phyloP scores from a whole-genome alignment of 2,113 vertebrate species.

The Helogale parvula region DNA sequence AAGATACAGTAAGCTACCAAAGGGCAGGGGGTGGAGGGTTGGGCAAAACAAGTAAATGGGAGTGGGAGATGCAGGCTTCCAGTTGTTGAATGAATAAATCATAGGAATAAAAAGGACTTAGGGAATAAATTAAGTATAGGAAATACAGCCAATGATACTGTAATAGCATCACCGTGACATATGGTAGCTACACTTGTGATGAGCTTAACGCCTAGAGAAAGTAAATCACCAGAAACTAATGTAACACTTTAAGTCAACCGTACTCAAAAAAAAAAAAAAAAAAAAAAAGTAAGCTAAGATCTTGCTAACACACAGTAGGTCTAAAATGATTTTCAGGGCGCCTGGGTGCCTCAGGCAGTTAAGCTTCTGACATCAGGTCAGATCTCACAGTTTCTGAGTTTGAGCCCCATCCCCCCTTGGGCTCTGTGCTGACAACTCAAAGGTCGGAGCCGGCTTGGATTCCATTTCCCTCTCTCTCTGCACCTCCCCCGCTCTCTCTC shows the following conservation, averaged over 20 bases:
- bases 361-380: too few relatives aligned
- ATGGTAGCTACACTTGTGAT: background rate
- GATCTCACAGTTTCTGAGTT: too few relatives aligned
- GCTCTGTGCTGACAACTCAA: too few relatives aligned
- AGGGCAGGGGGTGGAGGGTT: background rate
- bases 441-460: too few relatives aligned
- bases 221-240: background rate
- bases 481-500: too few relatives aligned
- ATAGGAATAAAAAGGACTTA: background rate
- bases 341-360: too few relatives aligned
- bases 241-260: background rate
- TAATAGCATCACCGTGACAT: background rate
- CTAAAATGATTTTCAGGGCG: background rate
- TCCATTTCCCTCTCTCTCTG: too few relatives aligned
- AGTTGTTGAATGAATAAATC: background rate
- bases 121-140: background rate
- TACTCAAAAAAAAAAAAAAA: background rate
- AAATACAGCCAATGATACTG: background rate
- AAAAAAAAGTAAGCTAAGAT: background rate
- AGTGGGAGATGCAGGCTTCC: background rate
- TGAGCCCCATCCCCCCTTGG: too few relatives aligned
- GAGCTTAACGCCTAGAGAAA: background rate
- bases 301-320: background rate
- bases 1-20: background rate
- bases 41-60: background rate